Percentiles rank a stretch among this genome's conserved stretches.
Evolutionary conservation across 2,797 vertebrate species (phyloP).

Genomic region (Hoplostethus atlanticus): DNA sequence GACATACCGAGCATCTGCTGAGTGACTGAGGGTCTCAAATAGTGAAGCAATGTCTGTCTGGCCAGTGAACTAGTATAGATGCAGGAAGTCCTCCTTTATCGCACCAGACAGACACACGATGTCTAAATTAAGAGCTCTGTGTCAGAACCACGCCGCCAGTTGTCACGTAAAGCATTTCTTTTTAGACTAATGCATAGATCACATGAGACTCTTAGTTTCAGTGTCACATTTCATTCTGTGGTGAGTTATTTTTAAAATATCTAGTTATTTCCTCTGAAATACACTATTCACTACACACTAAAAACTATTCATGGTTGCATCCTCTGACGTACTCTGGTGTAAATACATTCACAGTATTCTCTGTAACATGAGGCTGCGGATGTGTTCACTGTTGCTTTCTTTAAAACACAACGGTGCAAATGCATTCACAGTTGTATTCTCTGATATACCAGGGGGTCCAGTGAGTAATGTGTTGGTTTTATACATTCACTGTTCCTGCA

Average conservation of each 20-base stretch:
- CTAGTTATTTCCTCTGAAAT: background rate
- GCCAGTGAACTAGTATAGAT: conserved; percentile 25
- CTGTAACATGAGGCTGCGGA: background rate
- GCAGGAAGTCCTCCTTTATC: conserved; percentile 36
- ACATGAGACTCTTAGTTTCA: background rate
- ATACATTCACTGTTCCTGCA: conserved; percentile 12
- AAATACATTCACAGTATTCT: background rate
- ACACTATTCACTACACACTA: background rate
- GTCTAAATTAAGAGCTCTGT: background rate
- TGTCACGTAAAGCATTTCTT: background rate
- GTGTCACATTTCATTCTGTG: too few relatives aligned
- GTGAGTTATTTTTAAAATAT: background rate
- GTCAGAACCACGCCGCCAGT: background rate
- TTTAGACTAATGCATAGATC: background rate
- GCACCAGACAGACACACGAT: background rate
- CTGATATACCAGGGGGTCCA: background rate
- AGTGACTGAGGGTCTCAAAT: background rate
- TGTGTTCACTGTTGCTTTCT: background rate
- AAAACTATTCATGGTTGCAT: background rate
- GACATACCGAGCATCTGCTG: background rate
- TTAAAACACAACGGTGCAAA: background rate
- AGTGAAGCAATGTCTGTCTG: conserved; percentile 12
- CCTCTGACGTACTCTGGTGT: background rate
- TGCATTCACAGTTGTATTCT: background rate
- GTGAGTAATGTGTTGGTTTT: conserved; percentile 16